Base-by-base conservation (phyloP, 1,140 invertebrate genomes). In the Saccostrea cuccullata region DNA sequence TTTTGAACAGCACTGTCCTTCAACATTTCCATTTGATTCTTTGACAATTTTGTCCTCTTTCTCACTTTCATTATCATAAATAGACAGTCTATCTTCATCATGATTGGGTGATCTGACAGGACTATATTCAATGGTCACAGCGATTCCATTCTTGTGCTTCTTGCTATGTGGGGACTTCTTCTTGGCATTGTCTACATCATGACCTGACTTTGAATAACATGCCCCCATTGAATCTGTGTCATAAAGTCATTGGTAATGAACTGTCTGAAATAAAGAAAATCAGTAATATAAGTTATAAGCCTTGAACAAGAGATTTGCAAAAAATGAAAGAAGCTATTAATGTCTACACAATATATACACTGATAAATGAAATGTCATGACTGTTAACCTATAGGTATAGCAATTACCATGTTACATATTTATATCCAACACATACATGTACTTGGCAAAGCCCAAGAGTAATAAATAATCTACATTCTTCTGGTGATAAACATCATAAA, bases 131-230 rank as follows among this genome's bases (percentile, higher is more conserved):
- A 89, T 85, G 36, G 86, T 89, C 15, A 89, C 64, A 23, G 83
- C 70, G 5, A 89, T 36, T n/a, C 90, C 91, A 89, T 90, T 90
- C 36, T 90, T 90, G 55, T 89, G 85, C n/a, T 84, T 82, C 47
- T 88, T 82, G 9, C 77, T 85, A 6, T 84, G 85, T 23, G 86
- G 89, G 17, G 86, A 87, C n/a, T 90, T 91, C 13, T 90, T 82
- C 20, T 89, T 89, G 17, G 88, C 55, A 20, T 82, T 47, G 11
- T 85, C 67, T 56, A 89, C 86, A 85, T 91, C 91, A 77, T 91
- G 91, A 26, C 91, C 91, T 47, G 88, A 85, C 56, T 91, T 92
- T 30, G 91, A 92, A 67, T 92, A 92, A 83, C 91, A 92, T 70
- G 91, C 89, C 55, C 91, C 91, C 91, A 92, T 92, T 77, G 70